These are phyloP conservation scores for Astreopora myriophthalma DNA, from an alignment of 64 coral and sea anemone species.

Conservation along the genomic window DNA sequence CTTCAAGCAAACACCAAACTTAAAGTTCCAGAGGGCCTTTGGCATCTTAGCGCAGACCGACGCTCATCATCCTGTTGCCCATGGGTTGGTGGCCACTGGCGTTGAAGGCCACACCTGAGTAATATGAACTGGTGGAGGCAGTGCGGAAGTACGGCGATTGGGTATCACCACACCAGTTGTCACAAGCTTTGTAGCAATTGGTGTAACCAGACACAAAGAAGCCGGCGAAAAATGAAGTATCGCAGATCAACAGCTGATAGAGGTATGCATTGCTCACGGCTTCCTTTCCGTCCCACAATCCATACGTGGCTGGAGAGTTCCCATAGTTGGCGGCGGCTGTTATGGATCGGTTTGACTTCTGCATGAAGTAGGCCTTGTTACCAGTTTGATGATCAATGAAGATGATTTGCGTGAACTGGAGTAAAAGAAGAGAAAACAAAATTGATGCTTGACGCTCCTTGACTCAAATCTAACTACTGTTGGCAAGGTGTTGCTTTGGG, in stretches of 20 bases:
- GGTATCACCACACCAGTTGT: neutral
- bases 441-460: too few relatives aligned
- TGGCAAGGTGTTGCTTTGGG: too few relatives aligned
- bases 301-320: neutral
- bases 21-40: too few relatives aligned
- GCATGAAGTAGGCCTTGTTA: neutral
- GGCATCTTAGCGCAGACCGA: conserved; percentile 36
- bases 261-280: neutral
- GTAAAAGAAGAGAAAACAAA: neutral
- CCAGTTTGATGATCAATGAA: conserved; percentile 3
- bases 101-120: conserved; percentile 15
- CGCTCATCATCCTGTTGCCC: conserved; percentile 11
- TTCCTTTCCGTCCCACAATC: neutral
- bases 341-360: neutral
- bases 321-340: neutral
- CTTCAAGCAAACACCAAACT: too few relatives aligned
- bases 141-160: conserved; percentile 19
- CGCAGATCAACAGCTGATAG: conserved; percentile 28
- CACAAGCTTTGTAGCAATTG: neutral
- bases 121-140: neutral
- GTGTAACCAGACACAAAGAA: conserved; percentile 13
- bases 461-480: too few relatives aligned
- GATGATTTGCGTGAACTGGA: neutral
- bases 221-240: neutral
- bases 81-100: neutral